These are phyloP conservation scores for Ectemnius lituratus DNA, from an alignment of 2,888 invertebrate species.

Conservation along the genomic window DNA sequence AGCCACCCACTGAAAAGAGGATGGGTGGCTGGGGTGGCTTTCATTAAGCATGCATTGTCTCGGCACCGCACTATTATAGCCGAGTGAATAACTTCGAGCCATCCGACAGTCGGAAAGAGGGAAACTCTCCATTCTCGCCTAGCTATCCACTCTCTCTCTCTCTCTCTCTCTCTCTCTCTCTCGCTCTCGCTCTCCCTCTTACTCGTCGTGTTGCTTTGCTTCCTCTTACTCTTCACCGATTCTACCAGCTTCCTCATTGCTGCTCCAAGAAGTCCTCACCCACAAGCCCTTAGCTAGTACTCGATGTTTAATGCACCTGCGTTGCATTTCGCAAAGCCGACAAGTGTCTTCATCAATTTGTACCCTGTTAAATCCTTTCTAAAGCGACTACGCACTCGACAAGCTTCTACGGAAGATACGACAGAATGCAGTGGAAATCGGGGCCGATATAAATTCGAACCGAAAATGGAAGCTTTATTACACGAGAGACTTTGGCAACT, in stretches of 20 bases:
- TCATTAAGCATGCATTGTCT: constrained; percentile 76
- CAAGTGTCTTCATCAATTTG: too few species aligned
- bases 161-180: background rate
- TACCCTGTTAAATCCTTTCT: too few species aligned
- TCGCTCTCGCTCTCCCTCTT: background rate
- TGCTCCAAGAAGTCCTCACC: background rate
- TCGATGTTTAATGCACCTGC: too few species aligned
- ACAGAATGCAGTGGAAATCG: too few species aligned
- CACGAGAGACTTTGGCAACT: too few species aligned
- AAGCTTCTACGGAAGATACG: too few species aligned
- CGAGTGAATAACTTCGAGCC: constrained; percentile 70
- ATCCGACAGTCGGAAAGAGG: constrained; percentile 49
- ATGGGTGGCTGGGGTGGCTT: constrained; percentile 70
- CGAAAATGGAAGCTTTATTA: too few species aligned
- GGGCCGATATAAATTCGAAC: too few species aligned
- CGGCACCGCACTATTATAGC: constrained; percentile 67
- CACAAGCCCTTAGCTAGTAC: too few species aligned
- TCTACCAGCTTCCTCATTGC: constrained; percentile 21
- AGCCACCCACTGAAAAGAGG: constrained; percentile 5
- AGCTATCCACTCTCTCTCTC: background rate
- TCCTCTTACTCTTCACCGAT: background rate
- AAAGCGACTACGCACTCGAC: too few species aligned
- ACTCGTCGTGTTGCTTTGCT: background rate
- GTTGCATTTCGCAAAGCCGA: too few species aligned
- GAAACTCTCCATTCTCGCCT: constrained; percentile 25